Evolutionary conservation across 2,888 invertebrate genomes (phyloP), one percentile per base, ranked within the genome.

Genomic region (Aspidapion aeneum): DNA sequence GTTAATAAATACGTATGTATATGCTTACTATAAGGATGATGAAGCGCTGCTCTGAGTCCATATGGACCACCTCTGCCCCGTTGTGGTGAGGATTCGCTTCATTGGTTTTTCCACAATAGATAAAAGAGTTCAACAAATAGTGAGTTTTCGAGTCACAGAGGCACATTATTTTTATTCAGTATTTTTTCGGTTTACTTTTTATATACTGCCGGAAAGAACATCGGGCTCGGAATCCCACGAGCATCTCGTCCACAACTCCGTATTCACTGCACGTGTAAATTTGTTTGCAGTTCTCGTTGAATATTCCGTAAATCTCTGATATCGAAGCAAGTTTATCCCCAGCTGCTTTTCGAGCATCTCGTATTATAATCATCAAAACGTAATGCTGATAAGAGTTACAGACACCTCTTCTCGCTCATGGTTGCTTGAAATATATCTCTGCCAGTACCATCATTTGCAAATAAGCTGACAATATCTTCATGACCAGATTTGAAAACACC

Each of bases 131-230:
- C 54, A 60, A 21, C 22, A 51, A 20, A 49, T 61, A 52, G 55
- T 59, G 58, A 17, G 57, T 63, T 54, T 62, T 63, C 19, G 57
- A 48, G 49, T 67, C 67, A 60, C 58, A 64, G 21, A 66, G 20
- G 20, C 62, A 62, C 60, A 62, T 58, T n/a, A 68, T 65, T 59
- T 68, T 68, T 3, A 65, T 49, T 5, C 63, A 63, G 56, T 68
- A 67, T 49, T 67, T 64, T 48, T 22, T 57, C 12, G 67, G 66
- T 62, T 69, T 69, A 56, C 59, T 63, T 58, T 66, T 66, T 17
- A 69, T 66, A 63, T 66, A 69, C 35, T 62, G 55, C n/a, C 60
- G 57, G 58, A 68, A 68, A 55, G 56, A 18, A 48, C 63, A 63
- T 55, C 56, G 52, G 16, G 61, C 63, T 21, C 63, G 55, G 21